phyloP scores from a whole-genome alignment of 2,888 invertebrate species.

The Cataglyphis altisquamis region DNA sequence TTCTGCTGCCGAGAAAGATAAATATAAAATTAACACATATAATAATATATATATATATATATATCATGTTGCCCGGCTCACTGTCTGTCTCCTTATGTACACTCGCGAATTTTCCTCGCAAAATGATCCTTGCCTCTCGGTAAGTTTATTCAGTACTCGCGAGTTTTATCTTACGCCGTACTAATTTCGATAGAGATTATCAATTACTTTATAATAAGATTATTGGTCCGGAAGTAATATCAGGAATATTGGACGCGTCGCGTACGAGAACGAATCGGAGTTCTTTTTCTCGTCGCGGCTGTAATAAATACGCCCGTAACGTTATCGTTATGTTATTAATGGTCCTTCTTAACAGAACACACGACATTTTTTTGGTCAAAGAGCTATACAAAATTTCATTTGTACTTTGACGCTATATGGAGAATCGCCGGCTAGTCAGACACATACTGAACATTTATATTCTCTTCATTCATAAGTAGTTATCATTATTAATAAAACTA shows the following conservation, averaged over 20 bases:
- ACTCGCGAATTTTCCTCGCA: slow-evolving; percentile 22
- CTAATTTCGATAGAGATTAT: slow-evolving; percentile 31
- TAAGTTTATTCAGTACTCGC: slow-evolving; percentile 33
- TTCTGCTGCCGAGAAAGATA: slow-evolving; percentile 35
- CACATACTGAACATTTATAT: background rate
- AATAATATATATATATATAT: slow-evolving; percentile 18
- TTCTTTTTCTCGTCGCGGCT: background rate
- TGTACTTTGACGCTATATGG: slow-evolving; percentile 48
- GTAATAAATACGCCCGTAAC: background rate
- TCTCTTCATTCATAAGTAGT: background rate
- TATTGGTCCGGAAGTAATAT: slow-evolving; percentile 50
- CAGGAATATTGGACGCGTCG: slow-evolving; percentile 36
- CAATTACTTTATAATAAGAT: slow-evolving; percentile 33
- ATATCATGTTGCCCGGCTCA: slow-evolving; percentile 37
- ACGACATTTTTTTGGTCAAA: slow-evolving; percentile 52
- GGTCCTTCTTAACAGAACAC: slow-evolving; percentile 50
- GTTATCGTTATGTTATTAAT: slow-evolving; percentile 44
- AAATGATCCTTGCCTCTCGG: slow-evolving; percentile 14
- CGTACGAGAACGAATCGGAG: slow-evolving; percentile 11
- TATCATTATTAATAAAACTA: slow-evolving; percentile 8
- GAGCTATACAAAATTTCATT: slow-evolving; percentile 51
- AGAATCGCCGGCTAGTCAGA: slow-evolving; percentile 21
- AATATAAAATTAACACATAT: slow-evolving; percentile 47
- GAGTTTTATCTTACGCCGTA: slow-evolving; percentile 14
- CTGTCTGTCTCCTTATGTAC: slow-evolving; percentile 30